These are phyloP conservation scores for Melitaea athalia DNA, from an alignment of 2,888 invertebrate species.

Conservation along the genomic window DNA sequence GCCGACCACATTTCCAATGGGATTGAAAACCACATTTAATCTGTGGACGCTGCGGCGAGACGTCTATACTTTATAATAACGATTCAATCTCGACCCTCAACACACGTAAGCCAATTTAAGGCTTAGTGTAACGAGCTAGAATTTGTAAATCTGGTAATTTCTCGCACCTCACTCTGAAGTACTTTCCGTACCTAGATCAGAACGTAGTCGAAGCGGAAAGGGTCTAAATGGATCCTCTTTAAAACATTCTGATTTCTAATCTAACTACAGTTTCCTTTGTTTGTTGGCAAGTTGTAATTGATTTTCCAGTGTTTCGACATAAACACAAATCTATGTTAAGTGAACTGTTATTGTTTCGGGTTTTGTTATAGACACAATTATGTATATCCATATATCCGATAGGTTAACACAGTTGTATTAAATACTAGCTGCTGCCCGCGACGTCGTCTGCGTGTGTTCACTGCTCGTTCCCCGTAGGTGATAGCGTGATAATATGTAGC, in stretches of 20 bases:
- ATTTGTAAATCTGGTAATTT: constrained; percentile 17
- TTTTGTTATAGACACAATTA: no score
- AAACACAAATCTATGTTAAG: no score
- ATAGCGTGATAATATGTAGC: no score
- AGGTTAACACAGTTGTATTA: no score
- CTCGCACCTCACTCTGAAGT: constrained; percentile 11
- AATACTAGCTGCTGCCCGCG: no score
- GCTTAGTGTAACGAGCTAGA: constrained; percentile 14
- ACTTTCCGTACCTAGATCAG: not conserved
- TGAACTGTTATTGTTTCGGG: no score
- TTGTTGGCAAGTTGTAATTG: no score
- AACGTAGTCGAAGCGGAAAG: not conserved
- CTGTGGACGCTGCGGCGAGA: constrained; percentile 14
- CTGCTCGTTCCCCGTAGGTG: no score
- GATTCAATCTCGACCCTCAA: constrained; percentile 15
- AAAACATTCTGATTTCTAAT: not conserved
- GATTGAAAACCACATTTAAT: constrained; percentile 28
- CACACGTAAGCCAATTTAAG: constrained; percentile 21
- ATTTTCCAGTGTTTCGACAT: no score
- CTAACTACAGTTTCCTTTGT: not conserved
- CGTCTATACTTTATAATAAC: constrained; percentile 19
- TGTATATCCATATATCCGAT: no score
- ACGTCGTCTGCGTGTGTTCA: no score
- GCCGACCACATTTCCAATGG: constrained; percentile 20
- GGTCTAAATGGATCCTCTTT: no score